These are phyloP conservation scores for Typhlichthys subterraneus DNA, from an alignment of 2,797 vertebrate species.

Conservation along the genomic window DNA sequence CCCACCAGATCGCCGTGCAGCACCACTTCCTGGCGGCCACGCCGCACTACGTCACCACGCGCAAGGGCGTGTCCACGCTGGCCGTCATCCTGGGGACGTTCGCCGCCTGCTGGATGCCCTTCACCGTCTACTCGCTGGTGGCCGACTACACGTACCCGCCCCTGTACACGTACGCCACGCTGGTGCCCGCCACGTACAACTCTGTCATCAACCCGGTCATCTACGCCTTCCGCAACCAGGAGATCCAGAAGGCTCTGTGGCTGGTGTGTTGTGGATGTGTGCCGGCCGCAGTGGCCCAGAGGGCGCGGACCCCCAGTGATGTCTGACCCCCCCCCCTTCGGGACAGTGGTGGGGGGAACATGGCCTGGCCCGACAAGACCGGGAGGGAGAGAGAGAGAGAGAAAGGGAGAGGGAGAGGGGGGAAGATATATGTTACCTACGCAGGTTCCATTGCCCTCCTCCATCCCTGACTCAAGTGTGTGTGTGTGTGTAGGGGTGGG, in stretches of 20 bases:
- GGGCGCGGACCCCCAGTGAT: slow-evolving; percentile 93
- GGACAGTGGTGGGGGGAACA: slow-evolving; percentile 51
- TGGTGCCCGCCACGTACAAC: slow-evolving; percentile 98
- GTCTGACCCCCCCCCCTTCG: slow-evolving; percentile 78
- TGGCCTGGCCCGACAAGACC: slow-evolving; percentile 16
- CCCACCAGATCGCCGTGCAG: slow-evolving; percentile 97
- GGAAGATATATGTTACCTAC: slow-evolving; percentile 51
- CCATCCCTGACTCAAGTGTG: slow-evolving; percentile 34
- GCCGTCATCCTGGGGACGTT: slow-evolving; percentile 98
- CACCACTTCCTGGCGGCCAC: slow-evolving; percentile 97
- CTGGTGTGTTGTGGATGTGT: slow-evolving; percentile 93
- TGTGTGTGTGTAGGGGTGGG: slow-evolving; percentile 44
- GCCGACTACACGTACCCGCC: slow-evolving; percentile 97
- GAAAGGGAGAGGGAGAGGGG: slow-evolving; percentile 9
- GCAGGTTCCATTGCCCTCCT: slow-evolving; percentile 46
- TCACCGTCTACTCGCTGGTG: slow-evolving; percentile 95
- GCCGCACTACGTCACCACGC: slow-evolving; percentile 97
- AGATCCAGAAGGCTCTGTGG: slow-evolving; percentile 98
- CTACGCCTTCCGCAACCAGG: slow-evolving; percentile 98
- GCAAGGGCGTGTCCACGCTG: slow-evolving; percentile 96
- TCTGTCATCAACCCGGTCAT: slow-evolving; percentile 98
- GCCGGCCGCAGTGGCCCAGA: slow-evolving; percentile 86
- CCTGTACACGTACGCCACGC: slow-evolving; percentile 96
- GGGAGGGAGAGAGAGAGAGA: slow-evolving; percentile 5
- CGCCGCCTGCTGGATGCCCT: slow-evolving; percentile 99